phyloP scores from a whole-genome alignment of 2,797 vertebrate species.

The Numenius phaeopus region DNA sequence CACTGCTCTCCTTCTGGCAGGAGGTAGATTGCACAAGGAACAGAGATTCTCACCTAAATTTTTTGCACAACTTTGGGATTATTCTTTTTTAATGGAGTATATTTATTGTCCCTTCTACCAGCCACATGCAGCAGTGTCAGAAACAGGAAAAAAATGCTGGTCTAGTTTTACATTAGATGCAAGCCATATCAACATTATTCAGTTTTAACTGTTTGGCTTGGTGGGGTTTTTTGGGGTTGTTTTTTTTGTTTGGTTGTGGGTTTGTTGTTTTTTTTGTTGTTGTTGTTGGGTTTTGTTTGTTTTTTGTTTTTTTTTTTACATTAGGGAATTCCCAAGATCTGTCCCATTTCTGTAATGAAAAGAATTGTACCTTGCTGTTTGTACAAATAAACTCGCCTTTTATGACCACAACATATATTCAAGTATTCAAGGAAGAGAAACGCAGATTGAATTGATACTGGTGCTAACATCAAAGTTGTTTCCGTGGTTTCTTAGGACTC shows the following conservation, averaged over 20 bases:
- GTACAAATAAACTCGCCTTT: background rate
- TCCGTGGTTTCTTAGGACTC: background rate
- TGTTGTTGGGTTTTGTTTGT: background rate
- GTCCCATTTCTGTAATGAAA: background rate
- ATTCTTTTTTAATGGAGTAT: background rate
- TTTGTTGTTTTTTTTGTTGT: no score
- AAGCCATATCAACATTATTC: background rate
- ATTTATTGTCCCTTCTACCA: background rate
- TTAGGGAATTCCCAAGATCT: background rate
- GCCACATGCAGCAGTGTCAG: background rate
- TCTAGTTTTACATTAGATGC: background rate
- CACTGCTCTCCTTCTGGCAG: background rate
- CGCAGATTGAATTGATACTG: background rate
- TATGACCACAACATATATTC: background rate
- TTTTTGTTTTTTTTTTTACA: background rate
- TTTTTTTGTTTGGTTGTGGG: no score
- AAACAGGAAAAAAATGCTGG: background rate
- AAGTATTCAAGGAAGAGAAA: background rate
- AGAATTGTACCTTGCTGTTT: background rate
- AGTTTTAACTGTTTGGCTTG: background rate
- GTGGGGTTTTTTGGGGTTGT: background rate
- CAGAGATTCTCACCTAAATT: background rate
- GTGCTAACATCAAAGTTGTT: background rate
- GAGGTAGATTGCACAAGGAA: background rate
- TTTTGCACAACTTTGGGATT: fast-evolving